phyloP scores from a whole-genome alignment of 2,113 vertebrate genomes.

The Mesoclemmys tuberculata region DNA sequence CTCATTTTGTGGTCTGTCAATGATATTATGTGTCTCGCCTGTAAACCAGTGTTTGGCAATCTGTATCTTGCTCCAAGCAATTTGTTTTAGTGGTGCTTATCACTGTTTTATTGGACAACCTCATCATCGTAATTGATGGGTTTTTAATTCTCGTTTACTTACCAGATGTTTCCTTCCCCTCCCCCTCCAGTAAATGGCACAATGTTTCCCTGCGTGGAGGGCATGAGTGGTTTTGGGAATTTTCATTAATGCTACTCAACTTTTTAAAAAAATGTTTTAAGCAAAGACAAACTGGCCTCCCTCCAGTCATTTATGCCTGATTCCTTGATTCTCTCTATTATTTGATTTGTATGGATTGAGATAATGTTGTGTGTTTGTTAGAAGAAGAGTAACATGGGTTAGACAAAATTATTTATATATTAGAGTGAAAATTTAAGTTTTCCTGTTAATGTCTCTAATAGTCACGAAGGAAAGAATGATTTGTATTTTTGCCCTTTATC shows the following conservation, averaged over 20 bases:
- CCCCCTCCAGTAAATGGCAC: background rate
- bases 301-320: conserved; percentile 8
- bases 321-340: conserved; percentile 6
- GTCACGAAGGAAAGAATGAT: background rate
- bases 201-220: conserved; percentile 14
- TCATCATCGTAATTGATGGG: conserved; percentile 44
- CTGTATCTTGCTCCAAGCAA: conserved; percentile 50
- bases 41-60: conserved; percentile 36
- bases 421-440: background rate
- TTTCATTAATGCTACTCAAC: background rate
- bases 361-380: conserved; percentile 19
- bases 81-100: conserved; percentile 45
- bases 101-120: conserved; percentile 52
- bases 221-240: conserved; percentile 41
- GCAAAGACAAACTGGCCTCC: conserved; percentile 7
- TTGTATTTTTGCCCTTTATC: background rate
- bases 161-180: background rate
- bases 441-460: background rate
- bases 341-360: conserved; percentile 14
- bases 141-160: conserved; percentile 27
- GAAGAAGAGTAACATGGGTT: background rate
- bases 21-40: conserved; percentile 38
- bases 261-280: background rate
- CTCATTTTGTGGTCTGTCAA: conserved; percentile 30
- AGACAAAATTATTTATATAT: background rate